Conservation (phyloP, 2,797 vertebrate species). For the Sebastes wilsoni region DNA sequence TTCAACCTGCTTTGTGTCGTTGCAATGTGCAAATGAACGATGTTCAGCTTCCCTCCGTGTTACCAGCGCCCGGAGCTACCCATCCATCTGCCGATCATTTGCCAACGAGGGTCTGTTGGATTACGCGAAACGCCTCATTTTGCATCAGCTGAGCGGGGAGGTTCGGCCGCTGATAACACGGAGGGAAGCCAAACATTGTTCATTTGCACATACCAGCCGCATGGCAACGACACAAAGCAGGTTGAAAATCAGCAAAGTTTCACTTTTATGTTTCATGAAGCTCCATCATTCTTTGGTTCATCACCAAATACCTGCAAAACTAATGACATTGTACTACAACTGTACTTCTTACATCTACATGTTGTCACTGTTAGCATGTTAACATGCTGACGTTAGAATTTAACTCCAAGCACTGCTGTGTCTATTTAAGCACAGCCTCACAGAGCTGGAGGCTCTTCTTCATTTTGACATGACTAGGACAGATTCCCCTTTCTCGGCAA, state of each 20-base stretch:
- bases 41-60: neutral
- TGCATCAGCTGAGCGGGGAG: neutral
- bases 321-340: neutral
- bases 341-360: neutral
- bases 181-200: rapidly evolving
- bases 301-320: neutral
- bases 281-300: neutral
- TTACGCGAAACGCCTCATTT: too few species aligned
- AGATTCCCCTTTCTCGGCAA: neutral
- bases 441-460: neutral
- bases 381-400: neutral
- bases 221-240: neutral
- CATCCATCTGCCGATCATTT: too few species aligned
- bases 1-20: neutral
- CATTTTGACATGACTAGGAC: neutral
- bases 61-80: too few species aligned
- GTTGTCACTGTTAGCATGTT: neutral
- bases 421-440: neutral
- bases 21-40: neutral
- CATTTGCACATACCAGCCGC: neutral
- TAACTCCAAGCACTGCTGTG: neutral
- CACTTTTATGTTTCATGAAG: neutral
- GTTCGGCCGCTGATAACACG: too few species aligned
- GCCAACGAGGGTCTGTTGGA: too few species aligned
- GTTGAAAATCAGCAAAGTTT: too few species aligned